Evolutionary conservation across 2,113 vertebrate genomes (phyloP), one percentile per base, ranked within the genome.

Genomic region (Nannobrachium achirus): DNA sequence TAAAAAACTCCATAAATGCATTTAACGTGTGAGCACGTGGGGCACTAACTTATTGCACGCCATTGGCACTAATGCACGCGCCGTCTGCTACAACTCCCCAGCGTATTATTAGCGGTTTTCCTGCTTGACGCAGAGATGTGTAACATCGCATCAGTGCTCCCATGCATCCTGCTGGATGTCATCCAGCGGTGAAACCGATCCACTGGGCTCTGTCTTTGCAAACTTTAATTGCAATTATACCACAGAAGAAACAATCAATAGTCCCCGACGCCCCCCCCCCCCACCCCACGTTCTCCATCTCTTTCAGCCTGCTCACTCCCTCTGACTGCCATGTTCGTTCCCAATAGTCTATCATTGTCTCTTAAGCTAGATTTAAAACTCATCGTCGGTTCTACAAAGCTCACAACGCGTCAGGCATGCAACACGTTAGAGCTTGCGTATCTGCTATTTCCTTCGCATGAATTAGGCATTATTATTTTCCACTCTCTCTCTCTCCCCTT

Each of bases 171-270:
- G 81, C 76, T 53, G 63, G 19, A 62, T 71, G 89, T 89, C 79
- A 33, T 33, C 25, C 25, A 76, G 76, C 62, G 63, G 62, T 45
- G 78, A 89, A 89, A 90, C 69, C 78, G 77, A 89, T 89, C 88
- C 81, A 81, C 75, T 62, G 74, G 53, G 16, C 80, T 33, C 25
- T 82, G 79, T 83, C 25, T 71, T 91, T 84, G 82, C 87, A 89
- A 77, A 73, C 76, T 89, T 85, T 91, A 92, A 93, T 92, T 89
- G 90, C 90, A 90, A 90, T 92, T 87, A 92, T 69, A 86, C 80
- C 71, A 78, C 83, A 87, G 81, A 75, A 82, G 81, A 91, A 91
- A 88, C 85, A 89, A 92, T 92, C 88, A 72, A 92, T 91, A 33
- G 3, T 33, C 25, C 25, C 25, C 3, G 25, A 33, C 25, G 6